Conservation (phyloP, 2,797 vertebrate species). For the Pogoniulus pusillus region DNA sequence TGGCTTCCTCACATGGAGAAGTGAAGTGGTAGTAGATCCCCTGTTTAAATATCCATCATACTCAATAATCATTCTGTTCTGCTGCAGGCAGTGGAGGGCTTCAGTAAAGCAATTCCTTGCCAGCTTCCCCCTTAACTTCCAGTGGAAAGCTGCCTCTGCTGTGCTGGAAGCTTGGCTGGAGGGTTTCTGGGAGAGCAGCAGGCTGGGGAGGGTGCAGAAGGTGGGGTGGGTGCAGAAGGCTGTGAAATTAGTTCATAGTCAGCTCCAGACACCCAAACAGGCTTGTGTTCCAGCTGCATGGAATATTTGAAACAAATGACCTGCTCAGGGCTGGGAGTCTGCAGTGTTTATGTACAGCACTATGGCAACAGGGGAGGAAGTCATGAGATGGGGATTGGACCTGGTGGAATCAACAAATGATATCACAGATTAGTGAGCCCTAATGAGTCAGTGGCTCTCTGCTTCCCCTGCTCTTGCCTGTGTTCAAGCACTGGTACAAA, state of each 20-base stretch:
- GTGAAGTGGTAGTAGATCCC: too few species aligned
- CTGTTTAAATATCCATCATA: accelerated
- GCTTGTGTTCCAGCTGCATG: slow-evolving; percentile 81
- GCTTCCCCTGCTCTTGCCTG: background rate
- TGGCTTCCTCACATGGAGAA: background rate
- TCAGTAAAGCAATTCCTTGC: background rate
- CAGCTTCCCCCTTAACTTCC: background rate
- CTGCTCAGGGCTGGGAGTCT: slow-evolving; percentile 72
- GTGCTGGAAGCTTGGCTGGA: slow-evolving; percentile 49
- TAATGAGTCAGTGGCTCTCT: slow-evolving; percentile 15
- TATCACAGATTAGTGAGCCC: slow-evolving; percentile 58
- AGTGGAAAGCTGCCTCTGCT: slow-evolving; percentile 43
- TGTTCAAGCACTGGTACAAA: background rate
- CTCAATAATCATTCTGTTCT: background rate
- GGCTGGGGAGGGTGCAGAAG: slow-evolving; percentile 13
- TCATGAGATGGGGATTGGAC: slow-evolving; percentile 66
- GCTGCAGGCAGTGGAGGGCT: background rate
- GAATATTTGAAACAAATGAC: slow-evolving; percentile 86
- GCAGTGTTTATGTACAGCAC: slow-evolving; percentile 75
- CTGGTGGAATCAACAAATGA: slow-evolving; percentile 74
- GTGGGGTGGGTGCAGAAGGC: slow-evolving; percentile 62
- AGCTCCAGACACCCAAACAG: slow-evolving; percentile 90
- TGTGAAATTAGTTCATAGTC: slow-evolving; percentile 76
- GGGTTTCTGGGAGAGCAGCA: background rate
- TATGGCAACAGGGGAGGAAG: slow-evolving; percentile 77